phyloP scores from a whole-genome alignment of 2,113 vertebrate genomes.

The Crypturellus undulatus region DNA sequence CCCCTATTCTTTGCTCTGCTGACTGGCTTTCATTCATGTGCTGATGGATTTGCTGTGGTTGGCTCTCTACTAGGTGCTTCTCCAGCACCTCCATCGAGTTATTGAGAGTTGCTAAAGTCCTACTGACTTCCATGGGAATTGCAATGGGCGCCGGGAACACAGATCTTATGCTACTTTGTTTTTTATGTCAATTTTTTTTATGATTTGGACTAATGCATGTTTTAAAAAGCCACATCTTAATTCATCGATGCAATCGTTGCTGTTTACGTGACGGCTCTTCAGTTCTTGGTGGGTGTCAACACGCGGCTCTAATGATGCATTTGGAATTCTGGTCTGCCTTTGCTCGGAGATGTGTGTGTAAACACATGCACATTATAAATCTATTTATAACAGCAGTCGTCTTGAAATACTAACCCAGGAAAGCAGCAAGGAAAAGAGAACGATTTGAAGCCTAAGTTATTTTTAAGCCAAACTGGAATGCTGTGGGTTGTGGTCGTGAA shows the following conservation, averaged over 20 bases:
- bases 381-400: background rate
- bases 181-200: background rate
- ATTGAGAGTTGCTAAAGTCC: background rate
- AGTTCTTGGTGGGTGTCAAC: background rate
- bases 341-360: slow-evolving; percentile 7
- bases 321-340: slow-evolving; percentile 42
- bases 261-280: background rate
- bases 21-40: background rate
- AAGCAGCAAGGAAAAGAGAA: background rate
- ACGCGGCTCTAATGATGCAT: slow-evolving; percentile 41
- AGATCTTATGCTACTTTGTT: background rate
- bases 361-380: slow-evolving; percentile 18
- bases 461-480: background rate
- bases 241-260: background rate
- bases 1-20: background rate
- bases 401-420: background rate
- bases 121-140: background rate
- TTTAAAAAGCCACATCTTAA: background rate
- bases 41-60: background rate
- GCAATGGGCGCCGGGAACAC: background rate
- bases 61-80: background rate
- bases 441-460: background rate
- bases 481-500: background rate
- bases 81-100: background rate
- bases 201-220: background rate